Evolutionary conservation across 2,797 vertebrate species (phyloP).

Genomic region (Eleutherodactylus coqui): DNA sequence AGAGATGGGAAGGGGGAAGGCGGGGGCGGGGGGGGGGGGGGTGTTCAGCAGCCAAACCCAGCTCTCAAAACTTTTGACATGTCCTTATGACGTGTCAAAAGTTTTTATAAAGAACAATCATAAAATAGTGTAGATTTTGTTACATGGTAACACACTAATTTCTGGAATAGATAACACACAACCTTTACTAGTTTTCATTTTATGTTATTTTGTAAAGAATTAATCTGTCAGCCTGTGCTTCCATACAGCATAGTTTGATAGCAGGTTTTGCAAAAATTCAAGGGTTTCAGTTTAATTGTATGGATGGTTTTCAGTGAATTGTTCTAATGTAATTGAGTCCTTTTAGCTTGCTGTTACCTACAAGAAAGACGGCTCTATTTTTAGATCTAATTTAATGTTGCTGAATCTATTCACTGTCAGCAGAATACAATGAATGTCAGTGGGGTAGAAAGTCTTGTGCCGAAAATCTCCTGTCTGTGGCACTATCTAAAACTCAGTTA

Average conservation of each 20-base stretch:
- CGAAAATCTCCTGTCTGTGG: slow-evolving; percentile 42
- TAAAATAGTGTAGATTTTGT: not conserved
- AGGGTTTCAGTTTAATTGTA: slow-evolving; percentile 59
- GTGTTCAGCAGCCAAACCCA: too few relatives aligned
- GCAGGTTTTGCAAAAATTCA: slow-evolving; percentile 44
- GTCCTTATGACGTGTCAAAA: too few relatives aligned
- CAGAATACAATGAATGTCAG: slow-evolving; percentile 62
- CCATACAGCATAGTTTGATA: slow-evolving; percentile 15
- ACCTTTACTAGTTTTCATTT: not conserved
- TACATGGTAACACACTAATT: too few relatives aligned
- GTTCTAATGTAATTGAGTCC: slow-evolving; percentile 31
- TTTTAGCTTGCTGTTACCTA: slow-evolving; percentile 59
- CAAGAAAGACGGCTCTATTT: slow-evolving; percentile 44
- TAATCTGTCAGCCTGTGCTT: not conserved
- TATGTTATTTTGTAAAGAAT: not conserved
- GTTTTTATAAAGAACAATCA: too few relatives aligned
- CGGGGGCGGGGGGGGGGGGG: too few relatives aligned
- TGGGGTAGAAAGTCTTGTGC: slow-evolving; percentile 54
- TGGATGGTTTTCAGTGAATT: slow-evolving; percentile 57
- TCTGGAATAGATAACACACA: not conserved
- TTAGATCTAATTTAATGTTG: slow-evolving; percentile 60
- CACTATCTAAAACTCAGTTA: slow-evolving; percentile 49
- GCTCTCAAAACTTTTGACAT: too few relatives aligned
- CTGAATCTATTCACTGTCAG: slow-evolving; percentile 57
- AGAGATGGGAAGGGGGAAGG: too few relatives aligned